These are phyloP conservation scores for Apoderus coryli DNA, from an alignment of 2,888 invertebrate species.

Conservation along the genomic window DNA sequence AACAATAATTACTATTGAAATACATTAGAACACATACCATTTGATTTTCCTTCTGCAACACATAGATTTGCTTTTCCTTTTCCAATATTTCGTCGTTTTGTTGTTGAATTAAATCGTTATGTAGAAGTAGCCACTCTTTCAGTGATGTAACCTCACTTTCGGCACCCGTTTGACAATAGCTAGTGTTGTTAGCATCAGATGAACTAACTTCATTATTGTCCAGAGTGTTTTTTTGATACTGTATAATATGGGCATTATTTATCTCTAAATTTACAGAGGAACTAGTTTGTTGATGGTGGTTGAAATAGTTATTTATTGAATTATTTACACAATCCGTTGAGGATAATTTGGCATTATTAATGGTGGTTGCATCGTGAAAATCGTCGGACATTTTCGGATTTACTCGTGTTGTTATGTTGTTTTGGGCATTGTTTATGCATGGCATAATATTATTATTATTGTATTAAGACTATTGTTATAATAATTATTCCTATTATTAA, in stretches of 20 bases:
- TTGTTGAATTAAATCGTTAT: constrained; percentile 79
- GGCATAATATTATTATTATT: no score
- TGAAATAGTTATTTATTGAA: constrained; percentile 22
- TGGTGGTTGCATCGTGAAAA: constrained; percentile 29
- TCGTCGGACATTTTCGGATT: constrained; percentile 35
- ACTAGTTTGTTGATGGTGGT: no score
- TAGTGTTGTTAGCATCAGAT: constrained; percentile 17
- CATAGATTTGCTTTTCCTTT: constrained; percentile 62
- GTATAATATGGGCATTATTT: constrained; percentile 32
- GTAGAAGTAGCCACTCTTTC: constrained; percentile 66
- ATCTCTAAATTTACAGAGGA: constrained; percentile 8
- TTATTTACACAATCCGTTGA: constrained; percentile 24
- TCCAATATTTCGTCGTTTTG: constrained; percentile 71
- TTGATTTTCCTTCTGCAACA: constrained; percentile 63
- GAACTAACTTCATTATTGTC: constrained; percentile 19
- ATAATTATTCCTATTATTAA: no score
- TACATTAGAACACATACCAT: constrained; percentile 41
- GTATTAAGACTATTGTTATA: no score
- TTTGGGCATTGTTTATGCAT: constrained; percentile 31
- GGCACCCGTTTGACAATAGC: constrained; percentile 30
- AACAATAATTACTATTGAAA: constrained; percentile 3
- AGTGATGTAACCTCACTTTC: constrained; percentile 50
- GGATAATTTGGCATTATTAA: constrained; percentile 27
- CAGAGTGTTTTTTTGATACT: constrained; percentile 54
- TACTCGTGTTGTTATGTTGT: constrained; percentile 31